Percentiles rank a stretch among this genome's conserved stretches.
These are phyloP conservation scores for Mormoops blainvillei DNA, from an alignment of 2,113 vertebrate species.

Conservation along the genomic window DNA sequence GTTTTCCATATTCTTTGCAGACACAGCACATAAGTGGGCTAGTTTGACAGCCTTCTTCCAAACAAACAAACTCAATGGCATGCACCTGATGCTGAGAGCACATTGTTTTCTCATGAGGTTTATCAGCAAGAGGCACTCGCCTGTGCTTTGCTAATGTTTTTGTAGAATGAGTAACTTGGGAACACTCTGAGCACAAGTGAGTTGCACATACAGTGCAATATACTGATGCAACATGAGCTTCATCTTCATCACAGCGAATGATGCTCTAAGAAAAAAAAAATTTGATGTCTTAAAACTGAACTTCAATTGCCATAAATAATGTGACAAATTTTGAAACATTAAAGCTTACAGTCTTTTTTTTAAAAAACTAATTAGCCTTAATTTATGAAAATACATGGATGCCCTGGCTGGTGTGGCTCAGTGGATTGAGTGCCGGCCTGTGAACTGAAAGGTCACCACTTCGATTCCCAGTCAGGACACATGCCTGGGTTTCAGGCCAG, in stretches of 20 bases:
- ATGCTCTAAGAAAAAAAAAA: slow-evolving; percentile 83
- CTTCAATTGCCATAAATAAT: not conserved
- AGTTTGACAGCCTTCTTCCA: slow-evolving; percentile 93
- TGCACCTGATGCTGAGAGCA: slow-evolving; percentile 98
- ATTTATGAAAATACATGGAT: not conserved
- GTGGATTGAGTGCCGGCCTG: too few species aligned
- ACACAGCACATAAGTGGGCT: slow-evolving; percentile 98
- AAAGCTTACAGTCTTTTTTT: not conserved
- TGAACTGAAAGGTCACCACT: too few species aligned
- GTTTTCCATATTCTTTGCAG: slow-evolving; percentile 99
- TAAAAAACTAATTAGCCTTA: not conserved
- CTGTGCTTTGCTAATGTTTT: slow-evolving; percentile 97
- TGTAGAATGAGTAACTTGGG: slow-evolving; percentile 96
- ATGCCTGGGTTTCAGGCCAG: too few species aligned
- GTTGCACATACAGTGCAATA: slow-evolving; percentile 99
- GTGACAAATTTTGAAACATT: slow-evolving; percentile 28
- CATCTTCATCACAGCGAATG: slow-evolving; percentile 96
- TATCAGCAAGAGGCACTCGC: slow-evolving; percentile 95
- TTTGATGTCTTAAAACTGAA: slow-evolving; percentile 22
- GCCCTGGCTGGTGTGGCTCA: too few species aligned
- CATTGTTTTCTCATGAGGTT: slow-evolving; percentile 97
- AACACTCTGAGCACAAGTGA: slow-evolving; percentile 95
- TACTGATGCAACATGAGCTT: slow-evolving; percentile 93
- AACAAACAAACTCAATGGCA: slow-evolving; percentile 97
- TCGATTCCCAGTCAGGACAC: too few species aligned